phyloP scores from a whole-genome alignment of 2,797 vertebrate species.

The Spheniscus humboldti region DNA sequence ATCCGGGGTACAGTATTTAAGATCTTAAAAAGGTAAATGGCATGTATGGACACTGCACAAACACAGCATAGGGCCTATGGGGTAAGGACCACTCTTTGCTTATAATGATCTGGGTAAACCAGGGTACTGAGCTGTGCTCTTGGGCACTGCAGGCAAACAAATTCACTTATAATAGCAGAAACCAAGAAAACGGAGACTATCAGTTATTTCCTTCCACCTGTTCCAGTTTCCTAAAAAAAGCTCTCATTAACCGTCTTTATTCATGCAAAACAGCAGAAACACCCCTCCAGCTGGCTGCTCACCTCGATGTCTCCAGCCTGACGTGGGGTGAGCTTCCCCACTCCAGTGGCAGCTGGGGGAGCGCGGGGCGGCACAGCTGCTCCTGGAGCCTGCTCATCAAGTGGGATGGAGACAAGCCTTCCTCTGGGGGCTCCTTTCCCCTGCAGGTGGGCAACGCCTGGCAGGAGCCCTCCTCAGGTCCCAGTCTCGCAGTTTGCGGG shows the following conservation, averaged over 20 bases:
- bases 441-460: background rate
- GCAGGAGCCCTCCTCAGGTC: background rate
- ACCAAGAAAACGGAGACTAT: background rate
- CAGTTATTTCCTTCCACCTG: background rate
- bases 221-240: background rate
- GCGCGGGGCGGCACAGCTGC: background rate
- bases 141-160: background rate
- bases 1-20: background rate
- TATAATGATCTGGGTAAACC: background rate
- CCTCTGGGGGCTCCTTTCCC: background rate
- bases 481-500: background rate
- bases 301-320: background rate
- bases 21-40: background rate
- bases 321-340: fast-evolving
- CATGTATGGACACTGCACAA: background rate
- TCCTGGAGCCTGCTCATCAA: background rate
- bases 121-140: background rate
- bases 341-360: background rate
- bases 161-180: background rate
- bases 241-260: background rate
- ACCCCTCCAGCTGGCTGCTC: background rate
- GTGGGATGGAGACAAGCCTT: fast-evolving
- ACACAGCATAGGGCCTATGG: background rate
- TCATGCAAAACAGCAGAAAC: background rate
- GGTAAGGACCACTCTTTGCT: background rate